Percentiles rank a stretch among this genome's conserved stretches.
These are phyloP conservation scores for Xiphophorus maculatus DNA, from an alignment of 2,113 vertebrate genomes.

Conservation along the genomic window DNA sequence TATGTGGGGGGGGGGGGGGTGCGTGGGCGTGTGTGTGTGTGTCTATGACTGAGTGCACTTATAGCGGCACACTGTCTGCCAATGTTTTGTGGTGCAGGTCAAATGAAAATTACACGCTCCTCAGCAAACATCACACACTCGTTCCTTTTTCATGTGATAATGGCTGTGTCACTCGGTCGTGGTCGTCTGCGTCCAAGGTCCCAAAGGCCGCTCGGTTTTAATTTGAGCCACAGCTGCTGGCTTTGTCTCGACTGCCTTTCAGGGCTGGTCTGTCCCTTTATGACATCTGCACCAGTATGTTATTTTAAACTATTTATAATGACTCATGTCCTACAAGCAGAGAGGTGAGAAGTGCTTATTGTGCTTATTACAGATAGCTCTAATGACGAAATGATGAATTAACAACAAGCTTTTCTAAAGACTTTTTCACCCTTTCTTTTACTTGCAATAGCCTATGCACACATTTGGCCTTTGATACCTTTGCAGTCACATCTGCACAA, in stretches of 20 bases:
- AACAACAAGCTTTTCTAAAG: too few species aligned
- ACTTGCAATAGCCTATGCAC: too few species aligned
- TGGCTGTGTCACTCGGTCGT: neutral
- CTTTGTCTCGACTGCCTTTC: conserved; percentile 17
- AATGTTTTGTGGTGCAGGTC: conserved; percentile 2
- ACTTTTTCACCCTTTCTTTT: too few species aligned
- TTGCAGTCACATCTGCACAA: too few species aligned
- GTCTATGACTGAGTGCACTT: neutral
- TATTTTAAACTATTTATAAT: neutral
- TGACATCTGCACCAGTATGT: conserved; percentile 2
- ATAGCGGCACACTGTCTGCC: neutral
- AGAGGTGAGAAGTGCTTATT: neutral
- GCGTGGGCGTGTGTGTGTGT: neutral
- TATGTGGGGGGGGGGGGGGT: neutral
- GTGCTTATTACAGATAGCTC: neutral
- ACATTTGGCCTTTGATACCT: too few species aligned
- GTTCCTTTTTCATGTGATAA: neutral
- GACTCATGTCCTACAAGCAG: neutral
- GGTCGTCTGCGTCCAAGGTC: neutral
- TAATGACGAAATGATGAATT: too few species aligned
- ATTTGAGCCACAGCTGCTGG: conserved; percentile 36
- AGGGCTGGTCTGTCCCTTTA: conserved; percentile 17
- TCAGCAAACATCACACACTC: conserved; percentile 2
- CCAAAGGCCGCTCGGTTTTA: conserved; percentile 10
- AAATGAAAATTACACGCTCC: neutral